Conservation (phyloP, 1,140 invertebrate genomes). For the Drosophila trapezifrons region DNA sequence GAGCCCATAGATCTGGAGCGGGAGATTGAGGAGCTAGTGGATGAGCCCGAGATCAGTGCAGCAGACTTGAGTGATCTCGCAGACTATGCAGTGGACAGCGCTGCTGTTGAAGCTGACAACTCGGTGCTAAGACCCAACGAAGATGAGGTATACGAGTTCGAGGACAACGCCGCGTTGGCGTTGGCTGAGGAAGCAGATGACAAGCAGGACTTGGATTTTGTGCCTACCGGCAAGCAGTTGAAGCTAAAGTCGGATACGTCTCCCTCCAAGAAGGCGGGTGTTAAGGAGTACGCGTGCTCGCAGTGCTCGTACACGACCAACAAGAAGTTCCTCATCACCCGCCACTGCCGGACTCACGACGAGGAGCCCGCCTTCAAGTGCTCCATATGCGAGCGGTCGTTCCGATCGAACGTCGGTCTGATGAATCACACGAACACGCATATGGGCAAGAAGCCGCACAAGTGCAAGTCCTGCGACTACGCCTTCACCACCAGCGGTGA, state of each 20-base stretch:
- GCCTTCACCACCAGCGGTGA: slow-evolving; percentile 98
- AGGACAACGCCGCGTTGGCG: slow-evolving; percentile 84
- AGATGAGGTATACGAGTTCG: slow-evolving; percentile 72
- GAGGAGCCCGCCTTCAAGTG: slow-evolving; percentile 97
- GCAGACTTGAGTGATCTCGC: background rate
- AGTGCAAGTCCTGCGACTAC: slow-evolving; percentile 96
- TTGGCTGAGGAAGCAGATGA: slow-evolving; percentile 66
- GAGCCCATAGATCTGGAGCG: slow-evolving; percentile 22
- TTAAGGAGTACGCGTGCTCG: slow-evolving; percentile 91
- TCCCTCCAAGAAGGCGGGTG: slow-evolving; percentile 81
- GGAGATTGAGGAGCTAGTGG: slow-evolving; percentile 43
- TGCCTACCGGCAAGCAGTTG: slow-evolving; percentile 36
- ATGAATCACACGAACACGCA: slow-evolving; percentile 99
- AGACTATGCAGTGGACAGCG: slow-evolving; percentile 26
- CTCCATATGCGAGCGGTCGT: slow-evolving; percentile 96
- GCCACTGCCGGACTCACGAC: slow-evolving; percentile 98
- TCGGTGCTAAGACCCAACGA: slow-evolving; percentile 1
- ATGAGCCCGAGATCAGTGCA: slow-evolving; percentile 24
- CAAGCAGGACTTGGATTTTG: slow-evolving; percentile 81
- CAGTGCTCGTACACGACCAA: slow-evolving; percentile 96
- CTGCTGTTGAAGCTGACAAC: slow-evolving; percentile 20
- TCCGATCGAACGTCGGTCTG: slow-evolving; percentile 96
- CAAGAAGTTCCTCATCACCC: slow-evolving; percentile 93
- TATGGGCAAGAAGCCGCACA: slow-evolving; percentile 96
- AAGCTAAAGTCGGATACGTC: slow-evolving; percentile 45